Conservation (phyloP, 2,888 invertebrate species). For the Calliscelio sp. region DNA sequence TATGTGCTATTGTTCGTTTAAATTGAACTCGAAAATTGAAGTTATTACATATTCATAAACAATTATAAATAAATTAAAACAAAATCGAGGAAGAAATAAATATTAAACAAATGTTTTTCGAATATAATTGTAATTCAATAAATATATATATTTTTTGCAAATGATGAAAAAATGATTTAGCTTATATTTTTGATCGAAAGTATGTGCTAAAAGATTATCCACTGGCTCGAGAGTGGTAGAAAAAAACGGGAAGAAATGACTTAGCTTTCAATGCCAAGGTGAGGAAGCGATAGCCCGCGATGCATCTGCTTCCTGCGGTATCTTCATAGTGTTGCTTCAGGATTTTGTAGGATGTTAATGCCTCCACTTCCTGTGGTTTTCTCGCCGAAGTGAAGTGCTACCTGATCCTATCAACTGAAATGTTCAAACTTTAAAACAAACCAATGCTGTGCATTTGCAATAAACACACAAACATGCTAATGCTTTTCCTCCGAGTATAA, state of each 20-base stretch:
- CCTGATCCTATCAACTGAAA: slow-evolving; percentile 52
- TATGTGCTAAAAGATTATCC: neutral
- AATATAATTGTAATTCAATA: too few species aligned
- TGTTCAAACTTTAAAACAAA: slow-evolving; percentile 24
- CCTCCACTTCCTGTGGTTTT: slow-evolving; percentile 61
- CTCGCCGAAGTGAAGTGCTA: slow-evolving; percentile 35
- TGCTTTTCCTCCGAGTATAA: slow-evolving; percentile 1
- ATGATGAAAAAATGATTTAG: neutral
- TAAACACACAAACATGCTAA: slow-evolving; percentile 33
- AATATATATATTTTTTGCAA: too few species aligned
- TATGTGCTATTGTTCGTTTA: slow-evolving; percentile 4
- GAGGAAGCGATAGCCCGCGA: slow-evolving; percentile 48
- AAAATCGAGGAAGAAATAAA: too few species aligned
- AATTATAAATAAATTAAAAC: too few species aligned
- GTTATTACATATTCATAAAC: neutral
- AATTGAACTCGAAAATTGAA: neutral
- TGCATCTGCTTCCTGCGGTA: slow-evolving; percentile 67
- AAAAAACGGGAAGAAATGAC: slow-evolving; percentile 21
- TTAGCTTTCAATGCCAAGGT: slow-evolving; percentile 35
- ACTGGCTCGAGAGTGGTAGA: neutral
- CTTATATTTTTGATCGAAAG: neutral
- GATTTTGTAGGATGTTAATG: slow-evolving; percentile 59
- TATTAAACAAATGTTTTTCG: too few species aligned
- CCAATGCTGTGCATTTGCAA: slow-evolving; percentile 31
- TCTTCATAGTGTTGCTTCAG: slow-evolving; percentile 38